Evolutionary conservation across 1,140 invertebrate genomes (phyloP).

Genomic region (Leguminivora glycinivorella): DNA sequence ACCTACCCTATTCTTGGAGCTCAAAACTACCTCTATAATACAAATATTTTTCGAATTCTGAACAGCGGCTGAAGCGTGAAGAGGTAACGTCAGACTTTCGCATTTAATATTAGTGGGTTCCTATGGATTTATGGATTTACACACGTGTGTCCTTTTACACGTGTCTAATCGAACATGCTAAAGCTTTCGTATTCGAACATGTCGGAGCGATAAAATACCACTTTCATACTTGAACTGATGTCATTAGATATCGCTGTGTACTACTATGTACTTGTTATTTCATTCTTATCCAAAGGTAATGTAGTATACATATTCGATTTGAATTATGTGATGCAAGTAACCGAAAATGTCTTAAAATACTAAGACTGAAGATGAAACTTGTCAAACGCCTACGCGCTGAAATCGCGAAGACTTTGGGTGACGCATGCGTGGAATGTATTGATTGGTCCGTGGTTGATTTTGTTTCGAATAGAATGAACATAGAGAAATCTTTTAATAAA

Average conservation of each 20-base stretch:
- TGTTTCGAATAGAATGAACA: constrained; percentile 38
- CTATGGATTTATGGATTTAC: background rate
- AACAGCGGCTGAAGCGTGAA: no score
- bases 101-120: background rate
- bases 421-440: constrained; percentile 74
- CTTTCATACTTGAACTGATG: background rate
- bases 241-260: background rate
- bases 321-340: background rate
- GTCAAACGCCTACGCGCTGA: constrained; percentile 42
- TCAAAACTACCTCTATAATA: no score
- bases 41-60: no score
- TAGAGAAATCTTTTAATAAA: constrained; percentile 7
- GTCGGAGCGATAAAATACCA: background rate
- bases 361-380: constrained; percentile 28
- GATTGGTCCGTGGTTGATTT: constrained; percentile 62
- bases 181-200: constrained; percentile 11
- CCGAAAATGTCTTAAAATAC: background rate
- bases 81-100: no score
- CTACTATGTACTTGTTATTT: constrained; percentile 6
- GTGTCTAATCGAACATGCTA: constrained; percentile 16
- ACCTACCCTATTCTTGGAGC: no score
- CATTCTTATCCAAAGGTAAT: constrained; percentile 34
- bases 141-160: background rate
- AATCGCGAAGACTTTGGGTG: constrained; percentile 47
- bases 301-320: constrained; percentile 20